These are phyloP conservation scores for Leucoma salicis DNA, from an alignment of 2,888 invertebrate species.

Conservation along the genomic window DNA sequence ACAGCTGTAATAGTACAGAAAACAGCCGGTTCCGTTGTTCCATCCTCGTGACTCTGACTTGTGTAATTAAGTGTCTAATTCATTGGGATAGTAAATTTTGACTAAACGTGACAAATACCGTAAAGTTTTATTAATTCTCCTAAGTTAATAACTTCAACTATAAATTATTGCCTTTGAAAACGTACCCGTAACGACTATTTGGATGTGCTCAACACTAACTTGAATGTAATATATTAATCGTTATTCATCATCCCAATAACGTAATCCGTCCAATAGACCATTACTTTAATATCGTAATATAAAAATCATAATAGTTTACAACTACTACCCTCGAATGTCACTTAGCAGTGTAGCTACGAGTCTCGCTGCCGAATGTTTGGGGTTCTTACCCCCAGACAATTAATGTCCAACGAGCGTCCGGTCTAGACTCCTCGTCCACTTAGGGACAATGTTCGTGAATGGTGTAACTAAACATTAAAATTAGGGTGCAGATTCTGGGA, in stretches of 20 bases:
- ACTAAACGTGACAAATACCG: no score
- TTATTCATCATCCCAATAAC: conserved; percentile 10
- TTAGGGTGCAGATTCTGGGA: background rate
- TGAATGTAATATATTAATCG: conserved; percentile 9
- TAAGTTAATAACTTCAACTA: no score
- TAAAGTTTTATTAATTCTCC: no score
- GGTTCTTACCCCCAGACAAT: conserved; percentile 38
- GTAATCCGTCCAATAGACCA: conserved; percentile 5
- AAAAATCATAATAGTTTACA: conserved; percentile 12
- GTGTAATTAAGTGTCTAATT: no score
- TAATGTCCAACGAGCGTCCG: conserved; percentile 51
- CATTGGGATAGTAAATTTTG: no score
- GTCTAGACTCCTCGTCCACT: conserved; percentile 56
- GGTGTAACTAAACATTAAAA: conserved; percentile 2
- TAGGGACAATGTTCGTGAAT: conserved; percentile 11
- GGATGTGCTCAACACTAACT: no score
- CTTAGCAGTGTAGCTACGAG: conserved; percentile 30
- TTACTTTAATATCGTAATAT: conserved; percentile 14
- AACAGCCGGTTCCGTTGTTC: no score
- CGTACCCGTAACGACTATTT: no score
- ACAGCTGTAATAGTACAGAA: no score
- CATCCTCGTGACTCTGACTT: no score
- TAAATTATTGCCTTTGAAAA: no score
- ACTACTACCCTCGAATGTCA: conserved; percentile 12
- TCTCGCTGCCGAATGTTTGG: conserved; percentile 16